phyloP scores from a whole-genome alignment of 2,888 invertebrate genomes.

The Sinelater perroti region DNA sequence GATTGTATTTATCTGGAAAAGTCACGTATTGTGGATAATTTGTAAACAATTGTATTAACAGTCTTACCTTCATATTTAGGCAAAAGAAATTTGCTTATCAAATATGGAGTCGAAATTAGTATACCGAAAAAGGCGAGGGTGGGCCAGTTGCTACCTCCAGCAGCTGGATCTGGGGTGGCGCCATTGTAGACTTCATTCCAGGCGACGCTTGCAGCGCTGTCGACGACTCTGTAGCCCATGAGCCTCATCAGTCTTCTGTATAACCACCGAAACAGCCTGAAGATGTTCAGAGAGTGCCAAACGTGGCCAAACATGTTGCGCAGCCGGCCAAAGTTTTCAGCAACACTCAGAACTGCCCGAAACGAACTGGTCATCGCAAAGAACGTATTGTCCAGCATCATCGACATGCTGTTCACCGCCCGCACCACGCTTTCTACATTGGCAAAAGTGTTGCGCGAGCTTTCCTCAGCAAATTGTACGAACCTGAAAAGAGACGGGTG shows the following conservation, averaged over 20 bases:
- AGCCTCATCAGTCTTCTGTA: slow-evolving; percentile 77
- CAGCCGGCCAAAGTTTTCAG: slow-evolving; percentile 90
- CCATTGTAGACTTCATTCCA: slow-evolving; percentile 63
- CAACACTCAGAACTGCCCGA: slow-evolving; percentile 93
- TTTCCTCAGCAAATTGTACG: slow-evolving; percentile 89
- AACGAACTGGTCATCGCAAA: slow-evolving; percentile 96
- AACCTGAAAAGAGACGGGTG: slow-evolving; percentile 64
- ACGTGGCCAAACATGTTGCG: slow-evolving; percentile 85
- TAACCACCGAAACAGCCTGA: slow-evolving; percentile 82
- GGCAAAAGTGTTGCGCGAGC: slow-evolving; percentile 91
- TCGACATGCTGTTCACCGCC: slow-evolving; percentile 91
- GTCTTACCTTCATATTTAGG: slow-evolving; percentile 72
- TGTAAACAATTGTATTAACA: too few species aligned
- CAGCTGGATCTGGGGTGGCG: slow-evolving; percentile 50
- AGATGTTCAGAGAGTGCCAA: slow-evolving; percentile 86
- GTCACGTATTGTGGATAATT: background rate
- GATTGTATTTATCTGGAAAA: slow-evolving; percentile 63
- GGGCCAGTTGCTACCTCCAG: slow-evolving; percentile 78
- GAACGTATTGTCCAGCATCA: slow-evolving; percentile 97
- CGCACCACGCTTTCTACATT: slow-evolving; percentile 89
- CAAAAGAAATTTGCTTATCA: slow-evolving; percentile 85
- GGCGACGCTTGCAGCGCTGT: slow-evolving; percentile 50
- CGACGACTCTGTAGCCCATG: slow-evolving; percentile 67
- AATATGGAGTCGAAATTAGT: slow-evolving; percentile 89
- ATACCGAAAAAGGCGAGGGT: slow-evolving; percentile 89